These are phyloP conservation scores for Sardinella longiceps DNA, from an alignment of 2,797 vertebrate species.

Conservation along the genomic window DNA sequence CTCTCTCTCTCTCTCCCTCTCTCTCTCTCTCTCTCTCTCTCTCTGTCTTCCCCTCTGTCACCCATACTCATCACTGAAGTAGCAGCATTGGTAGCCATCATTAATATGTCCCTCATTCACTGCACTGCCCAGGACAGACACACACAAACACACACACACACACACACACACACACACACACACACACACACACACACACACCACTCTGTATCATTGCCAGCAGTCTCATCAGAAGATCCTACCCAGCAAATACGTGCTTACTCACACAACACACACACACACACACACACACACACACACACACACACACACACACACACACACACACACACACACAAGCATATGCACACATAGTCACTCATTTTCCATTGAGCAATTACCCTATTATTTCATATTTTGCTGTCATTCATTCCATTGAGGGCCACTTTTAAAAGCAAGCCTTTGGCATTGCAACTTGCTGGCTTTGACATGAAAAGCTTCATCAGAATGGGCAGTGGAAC, in stretches of 20 bases:
- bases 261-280: not conserved
- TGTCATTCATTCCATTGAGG: constrained; percentile 18
- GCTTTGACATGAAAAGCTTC: constrained; percentile 12
- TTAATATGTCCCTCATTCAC: too few species aligned
- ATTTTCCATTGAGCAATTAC: constrained; percentile 15
- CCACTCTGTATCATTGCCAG: constrained; percentile 22
- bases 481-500: not conserved
- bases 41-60: too few species aligned
- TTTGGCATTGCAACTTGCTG: not conserved
- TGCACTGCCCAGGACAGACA: not conserved
- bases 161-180: not conserved
- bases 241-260: not conserved
- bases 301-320: not conserved
- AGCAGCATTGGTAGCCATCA: too few species aligned
- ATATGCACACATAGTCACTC: too few species aligned
- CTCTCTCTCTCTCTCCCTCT: too few species aligned
- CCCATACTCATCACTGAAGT: too few species aligned
- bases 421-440: constrained; percentile 1
- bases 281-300: not conserved
- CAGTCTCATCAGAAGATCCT: not conserved
- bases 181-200: not conserved
- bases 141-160: constrained; percentile 17
- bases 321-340: not conserved
- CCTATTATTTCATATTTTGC: constrained; percentile 2
- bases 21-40: too few species aligned